Evolutionary conservation across 2,888 invertebrate genomes (phyloP), one percentile per base, ranked within the genome.

Genomic region (Carterocephalus palaemon): DNA sequence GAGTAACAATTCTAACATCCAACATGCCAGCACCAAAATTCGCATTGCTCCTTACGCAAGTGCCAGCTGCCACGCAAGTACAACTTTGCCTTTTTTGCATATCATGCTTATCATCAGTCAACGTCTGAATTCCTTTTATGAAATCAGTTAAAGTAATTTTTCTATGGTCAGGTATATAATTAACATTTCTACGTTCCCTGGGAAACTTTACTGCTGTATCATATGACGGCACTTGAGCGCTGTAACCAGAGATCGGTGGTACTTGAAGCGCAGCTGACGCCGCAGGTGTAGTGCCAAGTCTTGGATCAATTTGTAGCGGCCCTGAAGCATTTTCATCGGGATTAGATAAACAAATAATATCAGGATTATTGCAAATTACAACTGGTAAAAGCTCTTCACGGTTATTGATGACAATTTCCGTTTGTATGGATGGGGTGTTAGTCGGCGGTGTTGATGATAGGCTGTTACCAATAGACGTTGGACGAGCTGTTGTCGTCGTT

Each of bases 1-100:
- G 89, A 46, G 86, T 88, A 0, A 91, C 90, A 34, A 91, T 91
- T 50, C 91, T 85, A 53, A 90, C 76, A 57, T 91, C 91, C 33
- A 91, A 88, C 66, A 89, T 70, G 9, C 90, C 90, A 46, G 84
- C 86, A 13, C 90, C 90, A 56, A 80, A 79, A 9, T 75, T 75
- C 3, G 64, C 57, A 7, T 57, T 60, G 8, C 52, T 48, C 22
- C 51, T 61, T 22, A 65, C 58, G 57, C 88, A 88, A 3, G 75
- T 76, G 9, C 86, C 78, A 17, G 71, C 50, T 1, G 76, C 49
- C 1, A 84, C 82, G 60, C 88, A 88, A 22, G 61, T 64, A 54
- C 86, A 86, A 51, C 73, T 77, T 60, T 84, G 83, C 50, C 86
- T 70, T 55, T 86, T 85, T 13, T 57, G 56, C 38, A 78, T 77